A percentile compares a stretch with the other conserved stretches of the same genome.
phyloP scores from a whole-genome alignment of 2,888 invertebrate genomes.

The Pachycephus smyrnensis region DNA sequence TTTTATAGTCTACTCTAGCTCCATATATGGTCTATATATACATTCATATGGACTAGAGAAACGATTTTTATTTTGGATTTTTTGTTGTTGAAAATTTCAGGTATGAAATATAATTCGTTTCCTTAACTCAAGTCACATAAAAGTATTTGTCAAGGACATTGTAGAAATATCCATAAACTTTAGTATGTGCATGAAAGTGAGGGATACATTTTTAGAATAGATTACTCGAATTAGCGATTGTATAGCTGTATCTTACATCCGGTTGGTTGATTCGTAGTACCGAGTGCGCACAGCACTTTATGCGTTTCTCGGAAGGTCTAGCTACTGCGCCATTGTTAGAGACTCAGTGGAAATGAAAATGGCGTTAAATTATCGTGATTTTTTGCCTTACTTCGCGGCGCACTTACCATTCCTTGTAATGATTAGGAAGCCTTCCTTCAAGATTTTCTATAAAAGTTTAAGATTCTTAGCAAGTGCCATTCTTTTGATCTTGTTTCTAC shows the following conservation, averaged over 20 bases:
- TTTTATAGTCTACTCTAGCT: too few species aligned
- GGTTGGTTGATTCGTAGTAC: background rate
- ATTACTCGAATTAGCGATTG: background rate
- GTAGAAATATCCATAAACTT: too few species aligned
- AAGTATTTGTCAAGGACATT: too few species aligned
- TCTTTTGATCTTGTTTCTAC: too few species aligned
- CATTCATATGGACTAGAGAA: too few species aligned
- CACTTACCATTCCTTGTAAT: background rate
- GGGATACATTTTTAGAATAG: background rate
- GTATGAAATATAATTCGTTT: too few species aligned
- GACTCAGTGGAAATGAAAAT: background rate
- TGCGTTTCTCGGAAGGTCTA: background rate
- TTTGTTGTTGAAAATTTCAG: too few species aligned
- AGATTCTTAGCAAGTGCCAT: too few species aligned
- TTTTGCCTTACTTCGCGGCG: background rate
- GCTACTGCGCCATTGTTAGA: background rate
- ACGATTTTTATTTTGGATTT: too few species aligned
- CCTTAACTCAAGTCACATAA: too few species aligned
- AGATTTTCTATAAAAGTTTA: background rate
- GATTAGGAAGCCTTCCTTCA: background rate
- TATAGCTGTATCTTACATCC: background rate
- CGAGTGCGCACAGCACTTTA: background rate
- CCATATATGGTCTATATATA: too few species aligned
- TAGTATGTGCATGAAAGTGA: too few species aligned
- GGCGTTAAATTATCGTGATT: background rate